Conservation (phyloP, 2,888 invertebrate species). For the Noctua pronuba region DNA sequence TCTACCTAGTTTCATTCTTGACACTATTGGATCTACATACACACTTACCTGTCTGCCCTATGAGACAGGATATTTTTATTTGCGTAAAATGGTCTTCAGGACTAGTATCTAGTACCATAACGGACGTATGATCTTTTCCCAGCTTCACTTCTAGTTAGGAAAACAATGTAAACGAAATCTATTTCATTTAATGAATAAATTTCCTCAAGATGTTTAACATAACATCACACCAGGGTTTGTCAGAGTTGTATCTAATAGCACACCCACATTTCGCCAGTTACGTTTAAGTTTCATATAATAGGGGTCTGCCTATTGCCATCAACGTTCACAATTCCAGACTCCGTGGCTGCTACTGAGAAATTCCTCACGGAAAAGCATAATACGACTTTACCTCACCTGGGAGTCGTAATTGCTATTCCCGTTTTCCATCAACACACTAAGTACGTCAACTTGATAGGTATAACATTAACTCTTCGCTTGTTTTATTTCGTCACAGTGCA, state of each 20-base stretch:
- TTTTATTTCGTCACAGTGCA: constrained; percentile 65
- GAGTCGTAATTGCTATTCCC: not conserved
- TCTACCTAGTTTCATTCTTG: not conserved
- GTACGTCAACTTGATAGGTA: constrained; percentile 45
- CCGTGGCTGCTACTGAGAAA: not conserved
- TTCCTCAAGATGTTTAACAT: not conserved
- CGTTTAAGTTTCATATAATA: not conserved
- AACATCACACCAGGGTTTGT: not conserved
- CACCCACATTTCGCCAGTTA: not conserved
- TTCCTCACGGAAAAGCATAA: not conserved
- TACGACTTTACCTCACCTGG: not conserved
- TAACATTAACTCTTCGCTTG: constrained; percentile 43
- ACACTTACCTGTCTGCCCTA: not conserved
- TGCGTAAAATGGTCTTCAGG: not conserved
- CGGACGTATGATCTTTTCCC: fast-evolving
- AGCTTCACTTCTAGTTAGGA: not conserved
- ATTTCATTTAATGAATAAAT: not conserved
- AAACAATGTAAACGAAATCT: not conserved
- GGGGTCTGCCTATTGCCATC: too few relatives aligned
- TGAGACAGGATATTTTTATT: not conserved
- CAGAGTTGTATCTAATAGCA: not conserved
- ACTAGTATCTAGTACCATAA: not conserved
- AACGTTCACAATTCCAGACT: not conserved
- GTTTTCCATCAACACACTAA: constrained; percentile 51
- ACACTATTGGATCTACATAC: not conserved